Evolutionary conservation across 2,113 vertebrate genomes (phyloP).

Genomic region (Morone chrysops): DNA sequence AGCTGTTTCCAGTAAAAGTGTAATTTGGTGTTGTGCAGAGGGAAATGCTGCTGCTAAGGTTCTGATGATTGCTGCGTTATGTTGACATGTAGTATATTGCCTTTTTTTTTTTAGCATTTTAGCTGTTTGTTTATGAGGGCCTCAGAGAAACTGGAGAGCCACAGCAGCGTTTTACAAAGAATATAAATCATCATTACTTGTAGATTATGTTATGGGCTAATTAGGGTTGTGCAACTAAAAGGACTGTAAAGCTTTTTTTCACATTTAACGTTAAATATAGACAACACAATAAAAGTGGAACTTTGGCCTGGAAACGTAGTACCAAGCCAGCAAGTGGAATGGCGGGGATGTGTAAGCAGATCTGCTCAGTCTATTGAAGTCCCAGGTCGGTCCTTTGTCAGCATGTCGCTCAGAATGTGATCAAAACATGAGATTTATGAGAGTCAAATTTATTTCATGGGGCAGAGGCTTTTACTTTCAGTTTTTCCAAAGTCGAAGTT

Average conservation of each 20-base stretch:
- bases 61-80: constrained; percentile 27
- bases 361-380: not conserved
- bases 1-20: constrained; percentile 35
- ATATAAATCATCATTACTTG: not conserved
- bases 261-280: not conserved
- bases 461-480: no score
- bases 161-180: not conserved
- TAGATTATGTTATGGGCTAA: not conserved
- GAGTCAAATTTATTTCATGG: no score
- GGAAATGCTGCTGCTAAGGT: constrained; percentile 29
- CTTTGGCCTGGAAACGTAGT: not conserved
- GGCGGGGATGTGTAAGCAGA: not conserved
- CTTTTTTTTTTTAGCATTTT: not conserved
- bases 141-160: not conserved
- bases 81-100: constrained; percentile 5
- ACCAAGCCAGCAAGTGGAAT: not conserved
- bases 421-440: not conserved
- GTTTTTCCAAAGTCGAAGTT: no score
- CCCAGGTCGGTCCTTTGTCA: not conserved
- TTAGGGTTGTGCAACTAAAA: no score
- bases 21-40: constrained; percentile 15
- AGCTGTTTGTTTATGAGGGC: constrained; percentile 10
- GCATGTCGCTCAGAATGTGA: not conserved
- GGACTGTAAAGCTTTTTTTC: not conserved
- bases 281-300: not conserved